Evolutionary conservation across 2,888 invertebrate genomes (phyloP).

Genomic region (Rhingia campestris): DNA sequence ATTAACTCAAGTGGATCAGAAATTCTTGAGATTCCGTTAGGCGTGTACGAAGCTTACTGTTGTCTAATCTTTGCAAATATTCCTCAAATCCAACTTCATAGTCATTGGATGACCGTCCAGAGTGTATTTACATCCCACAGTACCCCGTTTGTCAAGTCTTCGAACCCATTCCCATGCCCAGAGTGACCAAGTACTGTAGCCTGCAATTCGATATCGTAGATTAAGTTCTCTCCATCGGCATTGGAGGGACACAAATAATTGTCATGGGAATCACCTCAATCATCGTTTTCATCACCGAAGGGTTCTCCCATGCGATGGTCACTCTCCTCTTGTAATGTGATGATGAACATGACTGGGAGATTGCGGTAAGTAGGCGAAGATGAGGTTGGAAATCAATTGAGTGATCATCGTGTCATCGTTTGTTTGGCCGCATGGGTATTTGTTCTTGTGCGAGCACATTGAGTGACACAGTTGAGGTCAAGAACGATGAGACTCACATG

Average conservation of each 20-base stretch:
- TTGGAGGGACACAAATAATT: constrained; percentile 43
- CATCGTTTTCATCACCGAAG: constrained; percentile 1
- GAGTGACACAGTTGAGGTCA: too few relatives aligned
- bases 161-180: constrained; percentile 16
- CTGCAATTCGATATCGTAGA: constrained; percentile 20
- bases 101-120: not conserved
- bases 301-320: constrained; percentile 23
- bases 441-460: too few relatives aligned
- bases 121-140: not conserved
- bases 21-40: constrained; percentile 26
- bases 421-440: too few relatives aligned
- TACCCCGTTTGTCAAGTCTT: not conserved
- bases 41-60: not conserved
- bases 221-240: constrained; percentile 22
- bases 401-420: too few relatives aligned
- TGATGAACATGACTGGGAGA: not conserved
- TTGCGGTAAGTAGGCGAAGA: not conserved
- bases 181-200: constrained; percentile 1
- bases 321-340: not conserved
- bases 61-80: not conserved
- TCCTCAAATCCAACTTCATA: too few relatives aligned
- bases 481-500: too few relatives aligned
- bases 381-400: too few relatives aligned
- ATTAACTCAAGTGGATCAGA: constrained; percentile 34
- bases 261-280: constrained; percentile 41